Percentiles rank a stretch among this genome's conserved stretches.
Evolutionary conservation across 2,888 invertebrate genomes (phyloP).

Genomic region (Cerceris rybyensis): DNA sequence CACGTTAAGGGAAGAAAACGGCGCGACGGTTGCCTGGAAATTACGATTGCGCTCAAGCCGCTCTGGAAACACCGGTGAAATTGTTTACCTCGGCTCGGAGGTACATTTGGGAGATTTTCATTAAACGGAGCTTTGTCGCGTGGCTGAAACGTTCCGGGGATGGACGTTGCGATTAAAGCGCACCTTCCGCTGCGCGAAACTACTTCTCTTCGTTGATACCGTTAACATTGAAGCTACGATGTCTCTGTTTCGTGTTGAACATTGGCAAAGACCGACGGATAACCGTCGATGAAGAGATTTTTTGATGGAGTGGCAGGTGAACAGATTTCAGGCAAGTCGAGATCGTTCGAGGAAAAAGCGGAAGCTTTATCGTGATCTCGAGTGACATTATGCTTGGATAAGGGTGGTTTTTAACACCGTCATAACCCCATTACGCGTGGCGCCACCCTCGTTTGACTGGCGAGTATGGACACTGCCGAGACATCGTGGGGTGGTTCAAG

Average conservation of each 20-base stretch:
- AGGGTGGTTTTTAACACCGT: constrained; percentile 68
- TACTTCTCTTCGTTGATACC: too few relatives aligned
- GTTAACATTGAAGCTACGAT: too few relatives aligned
- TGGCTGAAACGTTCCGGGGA: not conserved
- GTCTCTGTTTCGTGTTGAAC: too few relatives aligned
- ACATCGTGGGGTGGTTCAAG: constrained; percentile 30
- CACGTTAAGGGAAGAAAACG: too few relatives aligned
- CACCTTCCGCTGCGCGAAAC: too few relatives aligned
- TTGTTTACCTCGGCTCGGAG: not conserved
- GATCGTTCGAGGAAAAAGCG: constrained; percentile 55
- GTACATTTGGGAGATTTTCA: not conserved
- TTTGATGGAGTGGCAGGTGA: constrained; percentile 15
- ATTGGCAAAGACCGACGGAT: not conserved
- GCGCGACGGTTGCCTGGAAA: too few relatives aligned
- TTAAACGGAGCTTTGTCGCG: not conserved
- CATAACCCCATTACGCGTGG: constrained; percentile 68
- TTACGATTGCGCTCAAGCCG: too few relatives aligned
- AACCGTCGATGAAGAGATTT: constrained; percentile 19
- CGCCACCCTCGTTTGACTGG: constrained; percentile 47
- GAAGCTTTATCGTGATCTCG: constrained; percentile 65
- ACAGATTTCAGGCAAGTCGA: constrained; percentile 50
- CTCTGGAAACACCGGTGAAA: not conserved
- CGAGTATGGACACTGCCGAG: constrained; percentile 34
- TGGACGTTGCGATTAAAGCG: too few relatives aligned
- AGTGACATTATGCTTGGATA: constrained; percentile 65